Conservation (phyloP, 2,113 vertebrate genomes). For the Cariama cristata region DNA sequence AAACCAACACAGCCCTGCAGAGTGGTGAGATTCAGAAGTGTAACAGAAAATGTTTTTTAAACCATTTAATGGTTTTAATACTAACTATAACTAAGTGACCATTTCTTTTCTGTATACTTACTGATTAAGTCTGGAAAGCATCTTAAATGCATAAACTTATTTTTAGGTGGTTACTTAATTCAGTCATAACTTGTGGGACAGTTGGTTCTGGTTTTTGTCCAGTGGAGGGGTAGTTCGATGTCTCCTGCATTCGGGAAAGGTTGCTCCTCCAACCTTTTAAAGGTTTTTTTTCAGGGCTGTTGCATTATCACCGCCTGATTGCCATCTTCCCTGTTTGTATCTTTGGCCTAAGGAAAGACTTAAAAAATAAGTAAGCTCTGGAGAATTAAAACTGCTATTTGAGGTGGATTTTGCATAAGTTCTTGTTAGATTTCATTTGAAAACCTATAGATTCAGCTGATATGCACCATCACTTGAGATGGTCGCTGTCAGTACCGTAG, state of each 20-base stretch:
- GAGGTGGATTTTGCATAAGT: not conserved
- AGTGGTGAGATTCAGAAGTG: not conserved
- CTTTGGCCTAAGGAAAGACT: not conserved
- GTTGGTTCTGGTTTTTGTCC: not conserved
- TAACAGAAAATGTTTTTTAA: not conserved
- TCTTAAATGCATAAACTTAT: not conserved
- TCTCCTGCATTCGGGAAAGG: not conserved
- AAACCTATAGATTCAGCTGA: not conserved
- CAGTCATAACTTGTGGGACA: not conserved
- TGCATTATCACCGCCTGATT: not conserved
- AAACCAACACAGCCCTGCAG: not conserved
- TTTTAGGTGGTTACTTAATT: not conserved
- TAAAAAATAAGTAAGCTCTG: not conserved
- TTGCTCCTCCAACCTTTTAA: not conserved
- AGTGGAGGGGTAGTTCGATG: not conserved
- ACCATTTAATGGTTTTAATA: not conserved
- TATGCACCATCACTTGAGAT: not conserved
- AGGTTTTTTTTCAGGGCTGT: not conserved
- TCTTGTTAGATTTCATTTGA: not conserved
- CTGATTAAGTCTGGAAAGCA: not conserved
- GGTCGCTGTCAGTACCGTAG: fast-evolving
- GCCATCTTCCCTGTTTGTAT: not conserved
- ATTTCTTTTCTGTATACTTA: not conserved
- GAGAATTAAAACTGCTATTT: not conserved
- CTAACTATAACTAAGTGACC: not conserved